These are phyloP conservation scores for Anas platyrhynchos DNA, from an alignment of 2,113 vertebrate species.

Conservation along the genomic window DNA sequence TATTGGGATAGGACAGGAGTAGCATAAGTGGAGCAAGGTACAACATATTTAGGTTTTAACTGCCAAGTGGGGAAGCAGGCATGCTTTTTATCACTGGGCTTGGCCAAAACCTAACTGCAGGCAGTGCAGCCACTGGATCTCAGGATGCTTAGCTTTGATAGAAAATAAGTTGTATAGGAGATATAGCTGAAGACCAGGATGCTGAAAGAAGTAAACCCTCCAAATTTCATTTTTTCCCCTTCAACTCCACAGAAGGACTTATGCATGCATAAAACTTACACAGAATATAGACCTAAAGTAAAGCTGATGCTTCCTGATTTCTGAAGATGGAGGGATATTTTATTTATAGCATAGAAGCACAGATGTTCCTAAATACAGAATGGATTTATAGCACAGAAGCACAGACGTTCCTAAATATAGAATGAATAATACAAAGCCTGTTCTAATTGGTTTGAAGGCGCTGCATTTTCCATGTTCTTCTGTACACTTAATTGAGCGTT, in stretches of 20 bases:
- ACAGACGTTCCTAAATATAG: background rate
- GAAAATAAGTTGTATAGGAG: background rate
- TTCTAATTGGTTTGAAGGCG: background rate
- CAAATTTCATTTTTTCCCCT: background rate
- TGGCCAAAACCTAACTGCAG: background rate
- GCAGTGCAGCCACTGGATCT: background rate
- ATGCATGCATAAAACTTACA: accelerated
- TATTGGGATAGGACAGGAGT: background rate
- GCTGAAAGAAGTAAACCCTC: background rate
- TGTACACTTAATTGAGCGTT: background rate
- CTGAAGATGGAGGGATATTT: background rate
- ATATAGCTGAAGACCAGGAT: background rate
- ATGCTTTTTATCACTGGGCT: accelerated
- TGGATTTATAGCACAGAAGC: background rate
- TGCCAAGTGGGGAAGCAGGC: background rate
- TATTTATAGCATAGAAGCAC: background rate
- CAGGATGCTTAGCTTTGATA: background rate
- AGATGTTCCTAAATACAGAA: background rate
- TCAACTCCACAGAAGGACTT: background rate
- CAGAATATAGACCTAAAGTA: background rate
- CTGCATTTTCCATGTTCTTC: background rate
- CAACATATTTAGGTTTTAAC: background rate
- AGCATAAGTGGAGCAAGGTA: accelerated
- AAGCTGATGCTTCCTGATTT: background rate
- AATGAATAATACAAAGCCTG: background rate